Evolutionary conservation across 2,888 invertebrate genomes (phyloP).

Genomic region (Seira sanloemensis): DNA sequence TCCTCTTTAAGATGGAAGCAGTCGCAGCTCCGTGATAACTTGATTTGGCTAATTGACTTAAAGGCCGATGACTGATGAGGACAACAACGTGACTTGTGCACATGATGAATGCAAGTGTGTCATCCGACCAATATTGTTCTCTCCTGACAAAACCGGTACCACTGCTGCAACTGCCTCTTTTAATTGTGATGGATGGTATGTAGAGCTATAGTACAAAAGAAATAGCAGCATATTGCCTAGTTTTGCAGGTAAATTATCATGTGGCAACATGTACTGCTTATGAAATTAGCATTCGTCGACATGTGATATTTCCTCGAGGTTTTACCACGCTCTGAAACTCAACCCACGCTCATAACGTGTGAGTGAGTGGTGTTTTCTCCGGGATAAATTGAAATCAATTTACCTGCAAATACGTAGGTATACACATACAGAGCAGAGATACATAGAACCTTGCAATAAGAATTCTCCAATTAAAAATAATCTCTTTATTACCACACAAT

Average conservation of each 20-base stretch:
- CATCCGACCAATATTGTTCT: neutral
- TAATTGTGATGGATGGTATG: neutral
- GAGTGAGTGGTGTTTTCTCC: too few relatives aligned
- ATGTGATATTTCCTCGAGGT: neutral
- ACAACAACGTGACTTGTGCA: neutral
- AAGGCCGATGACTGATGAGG: neutral
- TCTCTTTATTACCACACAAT: too few relatives aligned
- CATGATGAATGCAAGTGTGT: neutral
- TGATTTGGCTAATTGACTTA: neutral
- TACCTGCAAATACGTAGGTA: too few relatives aligned
- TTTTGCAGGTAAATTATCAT: neutral
- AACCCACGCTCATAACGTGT: too few relatives aligned
- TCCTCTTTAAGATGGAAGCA: neutral
- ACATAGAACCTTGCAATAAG: too few relatives aligned
- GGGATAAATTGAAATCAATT: too few relatives aligned
- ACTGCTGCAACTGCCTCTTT: neutral
- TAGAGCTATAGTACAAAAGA: neutral
- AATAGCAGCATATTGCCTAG: neutral
- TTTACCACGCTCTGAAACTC: neutral
- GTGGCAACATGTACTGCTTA: neutral
- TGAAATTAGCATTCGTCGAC: neutral
- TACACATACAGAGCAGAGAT: too few relatives aligned
- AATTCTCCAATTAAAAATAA: too few relatives aligned
- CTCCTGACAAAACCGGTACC: too few relatives aligned
- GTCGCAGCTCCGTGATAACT: neutral